Evolutionary conservation across 2,113 vertebrate species (phyloP).

Genomic region (Channa argus): DNA sequence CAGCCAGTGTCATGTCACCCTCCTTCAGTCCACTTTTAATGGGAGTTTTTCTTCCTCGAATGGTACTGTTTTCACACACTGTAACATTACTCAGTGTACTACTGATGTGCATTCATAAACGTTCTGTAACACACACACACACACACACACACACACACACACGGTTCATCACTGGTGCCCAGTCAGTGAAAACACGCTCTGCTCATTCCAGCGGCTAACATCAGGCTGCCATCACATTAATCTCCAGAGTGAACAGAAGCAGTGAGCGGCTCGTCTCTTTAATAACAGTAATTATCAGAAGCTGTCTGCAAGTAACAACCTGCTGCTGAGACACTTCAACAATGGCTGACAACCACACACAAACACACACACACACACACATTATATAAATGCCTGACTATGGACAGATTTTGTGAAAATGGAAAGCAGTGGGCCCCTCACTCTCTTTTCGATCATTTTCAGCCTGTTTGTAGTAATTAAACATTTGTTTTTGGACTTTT

Average conservation of each 20-base stretch:
- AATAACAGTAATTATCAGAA: constrained; percentile 56
- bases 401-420: too few species aligned
- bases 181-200: not conserved
- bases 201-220: constrained; percentile 5
- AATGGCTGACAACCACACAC: constrained; percentile 1
- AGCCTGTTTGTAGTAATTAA: too few species aligned
- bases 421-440: too few species aligned
- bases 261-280: constrained; percentile 31
- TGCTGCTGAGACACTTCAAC: not conserved
- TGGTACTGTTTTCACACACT: too few species aligned
- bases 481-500: too few species aligned
- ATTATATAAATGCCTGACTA: not conserved
- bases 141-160: not conserved
- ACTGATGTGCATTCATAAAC: too few species aligned
- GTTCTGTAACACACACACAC: too few species aligned
- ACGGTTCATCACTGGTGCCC: not conserved
- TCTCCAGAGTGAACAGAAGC: constrained; percentile 25
- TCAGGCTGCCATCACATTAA: constrained; percentile 21
- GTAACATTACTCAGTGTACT: too few species aligned
- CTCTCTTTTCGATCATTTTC: too few species aligned
- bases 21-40: too few species aligned
- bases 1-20: too few species aligned
- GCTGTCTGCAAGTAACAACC: constrained; percentile 21
- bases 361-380: not conserved
- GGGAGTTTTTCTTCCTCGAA: too few species aligned